These are phyloP conservation scores for Helostoma temminkii DNA, from an alignment of 2,797 vertebrate genomes.

Conservation along the genomic window DNA sequence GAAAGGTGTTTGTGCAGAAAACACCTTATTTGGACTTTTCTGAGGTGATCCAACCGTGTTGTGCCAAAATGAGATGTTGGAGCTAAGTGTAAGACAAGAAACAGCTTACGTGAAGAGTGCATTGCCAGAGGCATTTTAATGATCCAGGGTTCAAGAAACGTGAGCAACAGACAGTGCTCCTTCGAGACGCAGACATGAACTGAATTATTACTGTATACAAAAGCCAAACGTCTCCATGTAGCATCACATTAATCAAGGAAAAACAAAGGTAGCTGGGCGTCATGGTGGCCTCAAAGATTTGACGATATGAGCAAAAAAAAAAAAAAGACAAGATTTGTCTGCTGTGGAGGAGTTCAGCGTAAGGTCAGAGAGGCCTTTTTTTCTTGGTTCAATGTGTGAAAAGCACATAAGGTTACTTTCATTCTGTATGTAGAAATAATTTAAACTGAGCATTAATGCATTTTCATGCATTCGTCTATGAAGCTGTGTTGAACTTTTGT, in stretches of 20 bases:
- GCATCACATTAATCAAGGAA: constrained; percentile 49
- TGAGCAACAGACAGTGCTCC: constrained; percentile 55
- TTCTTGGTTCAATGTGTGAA: not conserved
- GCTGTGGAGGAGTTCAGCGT: constrained; percentile 18
- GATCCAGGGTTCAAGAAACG: constrained; percentile 56
- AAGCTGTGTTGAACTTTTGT: not conserved
- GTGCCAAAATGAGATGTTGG: constrained; percentile 71
- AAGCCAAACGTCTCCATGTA: constrained; percentile 48
- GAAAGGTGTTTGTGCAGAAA: constrained; percentile 60
- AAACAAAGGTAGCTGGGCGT: constrained; percentile 26
- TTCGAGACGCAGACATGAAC: constrained; percentile 62
- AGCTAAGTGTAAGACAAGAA: constrained; percentile 69
- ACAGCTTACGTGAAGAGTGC: constrained; percentile 67
- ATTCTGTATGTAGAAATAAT: not conserved
- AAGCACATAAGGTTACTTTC: not conserved
- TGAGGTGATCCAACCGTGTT: constrained; percentile 43
- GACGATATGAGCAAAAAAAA: not conserved
- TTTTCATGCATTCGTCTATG: too few species aligned
- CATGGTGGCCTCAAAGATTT: constrained; percentile 36
- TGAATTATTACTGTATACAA: constrained; percentile 67
- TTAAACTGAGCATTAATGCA: too few species aligned
- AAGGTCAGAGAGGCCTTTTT: constrained; percentile 32
- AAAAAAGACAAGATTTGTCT: constrained; percentile 14
- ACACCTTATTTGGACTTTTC: constrained; percentile 80
- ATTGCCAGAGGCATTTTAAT: constrained; percentile 74